Base-by-base conservation (phyloP, 2,888 invertebrate genomes). In the Lapara coniferarum region DNA sequence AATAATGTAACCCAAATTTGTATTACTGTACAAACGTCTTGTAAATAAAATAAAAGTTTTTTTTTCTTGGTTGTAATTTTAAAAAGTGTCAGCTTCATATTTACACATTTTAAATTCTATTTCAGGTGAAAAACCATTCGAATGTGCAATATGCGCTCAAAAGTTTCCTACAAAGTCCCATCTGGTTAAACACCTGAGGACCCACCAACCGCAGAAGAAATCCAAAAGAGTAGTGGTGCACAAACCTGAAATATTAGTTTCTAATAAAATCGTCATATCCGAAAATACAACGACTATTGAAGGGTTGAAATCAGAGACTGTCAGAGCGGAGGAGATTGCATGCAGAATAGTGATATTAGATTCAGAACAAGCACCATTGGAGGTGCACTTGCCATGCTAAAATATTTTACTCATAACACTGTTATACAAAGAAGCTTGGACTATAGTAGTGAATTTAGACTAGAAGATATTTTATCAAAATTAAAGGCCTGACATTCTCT, bases 51-150 rank as follows among this genome's bases (percentile, higher is more conserved):
- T 25, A 25, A 1, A 25, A 25, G 25, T 25, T 25, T 25, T 2
- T 25, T 25, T 25, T 25, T 25, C 25, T 25, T 25, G 25, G 1
- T 37, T 1, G 8, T 37, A 37, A 7, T 37, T 37, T 37, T 7
- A 37, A 8, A 7, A 2, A 6, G 37, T 5, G 3, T 37, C 5
- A 37, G 7, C 37, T 37, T 37, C 37, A 8, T 37, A 37, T 37
- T 37, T 37, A 37, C 5, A 37, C 37, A 37, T 37, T 58, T 53
- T 46, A 55, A 69, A 67, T 70, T 75, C 44, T 70, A 37, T 80
- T 80, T 0, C 83, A 93, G 93, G 91, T 55, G 92, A 92, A 76
- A 91, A 87, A 74, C 91, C 92, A 8, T 92, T 85, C 69, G 89
- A 91, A 74, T 93, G 93, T 69, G 80, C 84, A 0, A 76, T 78